These are phyloP conservation scores for Myocastor coypus DNA, from an alignment of 2,113 vertebrate species.

Conservation along the genomic window DNA sequence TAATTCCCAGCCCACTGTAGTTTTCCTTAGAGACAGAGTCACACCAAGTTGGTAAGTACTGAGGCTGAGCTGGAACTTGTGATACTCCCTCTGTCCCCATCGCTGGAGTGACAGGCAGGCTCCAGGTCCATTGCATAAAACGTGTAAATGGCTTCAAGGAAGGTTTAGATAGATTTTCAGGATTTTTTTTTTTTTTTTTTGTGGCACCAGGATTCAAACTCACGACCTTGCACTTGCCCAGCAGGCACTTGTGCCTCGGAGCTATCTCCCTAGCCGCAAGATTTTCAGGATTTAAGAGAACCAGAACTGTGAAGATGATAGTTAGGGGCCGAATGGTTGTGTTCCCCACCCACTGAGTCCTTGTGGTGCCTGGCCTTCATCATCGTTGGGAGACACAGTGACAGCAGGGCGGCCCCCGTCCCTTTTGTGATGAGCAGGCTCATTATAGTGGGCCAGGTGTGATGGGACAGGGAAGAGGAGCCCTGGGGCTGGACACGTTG, in stretches of 20 bases:
- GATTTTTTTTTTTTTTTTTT: too few relatives aligned
- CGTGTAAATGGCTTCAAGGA: neutral
- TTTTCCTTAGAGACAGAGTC: neutral
- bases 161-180: neutral
- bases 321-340: neutral
- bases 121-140: neutral
- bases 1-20: neutral
- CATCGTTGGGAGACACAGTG: neutral
- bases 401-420: neutral
- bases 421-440: accelerated
- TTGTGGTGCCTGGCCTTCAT: neutral
- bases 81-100: neutral
- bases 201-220: too few relatives aligned
- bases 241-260: too few relatives aligned
- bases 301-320: neutral
- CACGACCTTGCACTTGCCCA: too few relatives aligned
- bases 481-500: neutral
- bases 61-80: neutral
- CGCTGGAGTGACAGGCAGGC: neutral
- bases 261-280: too few relatives aligned
- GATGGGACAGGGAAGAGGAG: neutral
- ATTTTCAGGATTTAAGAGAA: neutral
- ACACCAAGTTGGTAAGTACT: neutral
- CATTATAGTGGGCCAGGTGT: neutral
- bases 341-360: neutral